A percentile compares a stretch with the other conserved stretches of the same genome.
Conservation (phyloP, 2,797 vertebrate genomes). For the Macropus fuliginosus region DNA sequence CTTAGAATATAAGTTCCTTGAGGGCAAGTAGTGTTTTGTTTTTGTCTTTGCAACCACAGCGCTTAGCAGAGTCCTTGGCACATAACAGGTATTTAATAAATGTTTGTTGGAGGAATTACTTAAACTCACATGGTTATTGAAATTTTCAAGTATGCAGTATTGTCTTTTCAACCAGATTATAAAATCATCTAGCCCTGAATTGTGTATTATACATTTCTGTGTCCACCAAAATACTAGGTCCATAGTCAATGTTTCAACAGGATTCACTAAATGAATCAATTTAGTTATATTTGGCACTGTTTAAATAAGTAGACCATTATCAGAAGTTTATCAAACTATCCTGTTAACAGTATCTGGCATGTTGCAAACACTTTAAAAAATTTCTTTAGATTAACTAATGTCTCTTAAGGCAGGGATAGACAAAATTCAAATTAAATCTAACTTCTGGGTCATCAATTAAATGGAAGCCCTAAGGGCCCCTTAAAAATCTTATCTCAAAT, state of each 20-base stretch:
- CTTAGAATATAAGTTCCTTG: neutral
- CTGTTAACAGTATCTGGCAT: neutral
- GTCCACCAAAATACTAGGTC: neutral
- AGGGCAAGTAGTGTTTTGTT: neutral
- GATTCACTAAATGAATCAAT: slow-evolving; percentile 24
- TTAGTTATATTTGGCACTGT: neutral
- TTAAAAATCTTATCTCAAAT: slow-evolving; percentile 36
- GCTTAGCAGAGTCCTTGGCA: neutral
- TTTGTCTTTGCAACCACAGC: neutral
- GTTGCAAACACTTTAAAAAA: neutral
- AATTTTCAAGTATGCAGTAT: slow-evolving; percentile 10
- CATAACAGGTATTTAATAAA: neutral
- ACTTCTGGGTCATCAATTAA: neutral
- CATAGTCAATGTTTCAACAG: neutral
- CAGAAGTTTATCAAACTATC: neutral
- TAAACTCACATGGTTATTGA: slow-evolving; percentile 9
- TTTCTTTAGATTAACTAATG: neutral
- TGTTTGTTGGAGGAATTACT: neutral
- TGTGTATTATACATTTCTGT: neutral
- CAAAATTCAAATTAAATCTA: neutral
- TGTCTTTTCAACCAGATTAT: slow-evolving; percentile 2
- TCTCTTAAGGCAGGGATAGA: slow-evolving; percentile 18
- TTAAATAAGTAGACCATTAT: slow-evolving; percentile 22
- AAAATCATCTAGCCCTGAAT: slow-evolving; percentile 7
- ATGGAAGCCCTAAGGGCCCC: slow-evolving; percentile 1